Conservation (phyloP, 2,113 vertebrate species). For the Tylochromis polylepis region DNA sequence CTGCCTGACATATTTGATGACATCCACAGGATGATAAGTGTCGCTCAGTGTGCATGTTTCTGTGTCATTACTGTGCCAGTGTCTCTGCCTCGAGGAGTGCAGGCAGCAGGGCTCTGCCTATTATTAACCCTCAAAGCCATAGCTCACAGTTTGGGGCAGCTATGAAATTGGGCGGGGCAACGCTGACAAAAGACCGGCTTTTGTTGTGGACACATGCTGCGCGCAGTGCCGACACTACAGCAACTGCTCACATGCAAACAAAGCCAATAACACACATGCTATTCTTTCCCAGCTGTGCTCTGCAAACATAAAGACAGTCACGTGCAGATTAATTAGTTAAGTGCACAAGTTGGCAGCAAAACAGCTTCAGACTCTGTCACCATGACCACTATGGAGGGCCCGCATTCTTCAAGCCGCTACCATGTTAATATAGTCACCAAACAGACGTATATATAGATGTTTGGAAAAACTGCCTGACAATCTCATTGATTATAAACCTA, state of each 20-base stretch:
- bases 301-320: slow-evolving; percentile 27
- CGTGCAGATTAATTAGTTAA: slow-evolving; percentile 39
- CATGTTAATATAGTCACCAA: not conserved
- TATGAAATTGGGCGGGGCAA: slow-evolving; percentile 25
- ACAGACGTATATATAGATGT: not conserved
- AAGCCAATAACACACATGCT: not conserved
- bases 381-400: not conserved
- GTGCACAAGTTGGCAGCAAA: not conserved
- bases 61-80: not conserved
- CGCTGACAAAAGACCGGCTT: slow-evolving; percentile 54
- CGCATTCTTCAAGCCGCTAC: not conserved
- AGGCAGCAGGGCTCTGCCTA: slow-evolving; percentile 63
- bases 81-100: not conserved
- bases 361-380: slow-evolving; percentile 27
- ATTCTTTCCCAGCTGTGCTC: not conserved
- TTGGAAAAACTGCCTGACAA: not conserved
- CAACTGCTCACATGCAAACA: not conserved
- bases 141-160: slow-evolving; percentile 61
- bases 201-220: slow-evolving; percentile 6
- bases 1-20: not conserved
- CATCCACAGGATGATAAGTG: not conserved
- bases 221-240: not conserved
- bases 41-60: not conserved
- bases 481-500: not conserved
- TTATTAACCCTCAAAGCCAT: slow-evolving; percentile 71